phyloP scores from a whole-genome alignment of 1,140 invertebrate genomes.

The Papilio aristodemus region DNA sequence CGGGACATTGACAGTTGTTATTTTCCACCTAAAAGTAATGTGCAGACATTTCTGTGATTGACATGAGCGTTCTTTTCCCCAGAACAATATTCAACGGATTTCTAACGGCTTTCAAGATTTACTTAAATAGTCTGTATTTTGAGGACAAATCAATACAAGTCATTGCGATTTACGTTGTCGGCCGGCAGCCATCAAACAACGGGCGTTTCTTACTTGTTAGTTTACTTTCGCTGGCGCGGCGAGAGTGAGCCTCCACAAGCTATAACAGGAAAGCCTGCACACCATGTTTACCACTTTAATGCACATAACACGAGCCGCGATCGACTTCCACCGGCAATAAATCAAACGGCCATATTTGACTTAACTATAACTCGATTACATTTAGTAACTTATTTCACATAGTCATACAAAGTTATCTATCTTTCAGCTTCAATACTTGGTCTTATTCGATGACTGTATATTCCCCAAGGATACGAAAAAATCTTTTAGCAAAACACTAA shows the following conservation, averaged over 20 bases:
- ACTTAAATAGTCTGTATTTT: not conserved
- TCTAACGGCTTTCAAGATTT: too few species aligned
- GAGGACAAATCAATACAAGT: constrained; percentile 25
- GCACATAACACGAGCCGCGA: constrained; percentile 34
- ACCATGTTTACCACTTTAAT: constrained; percentile 47
- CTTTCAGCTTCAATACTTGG: too few species aligned
- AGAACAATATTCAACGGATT: too few species aligned
- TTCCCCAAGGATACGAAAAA: too few species aligned
- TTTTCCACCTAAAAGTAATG: too few species aligned
- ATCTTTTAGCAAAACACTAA: too few species aligned
- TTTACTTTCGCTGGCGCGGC: constrained; percentile 58
- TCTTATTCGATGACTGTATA: too few species aligned
- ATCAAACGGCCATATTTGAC: constrained; percentile 5
- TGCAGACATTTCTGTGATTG: too few species aligned
- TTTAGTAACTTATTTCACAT: not conserved
- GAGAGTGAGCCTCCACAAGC: constrained; percentile 56
- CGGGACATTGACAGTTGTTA: too few species aligned
- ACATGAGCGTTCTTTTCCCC: too few species aligned
- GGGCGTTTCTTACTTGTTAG: constrained; percentile 43
- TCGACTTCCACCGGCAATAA: constrained; percentile 12
- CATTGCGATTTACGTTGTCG: constrained; percentile 39
- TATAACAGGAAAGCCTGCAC: constrained; percentile 44
- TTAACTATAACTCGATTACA: not conserved
- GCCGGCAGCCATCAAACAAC: constrained; percentile 37
- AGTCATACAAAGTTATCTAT: too few species aligned